phyloP scores from a whole-genome alignment of 2,888 invertebrate genomes.

The Mythimna pallens region DNA sequence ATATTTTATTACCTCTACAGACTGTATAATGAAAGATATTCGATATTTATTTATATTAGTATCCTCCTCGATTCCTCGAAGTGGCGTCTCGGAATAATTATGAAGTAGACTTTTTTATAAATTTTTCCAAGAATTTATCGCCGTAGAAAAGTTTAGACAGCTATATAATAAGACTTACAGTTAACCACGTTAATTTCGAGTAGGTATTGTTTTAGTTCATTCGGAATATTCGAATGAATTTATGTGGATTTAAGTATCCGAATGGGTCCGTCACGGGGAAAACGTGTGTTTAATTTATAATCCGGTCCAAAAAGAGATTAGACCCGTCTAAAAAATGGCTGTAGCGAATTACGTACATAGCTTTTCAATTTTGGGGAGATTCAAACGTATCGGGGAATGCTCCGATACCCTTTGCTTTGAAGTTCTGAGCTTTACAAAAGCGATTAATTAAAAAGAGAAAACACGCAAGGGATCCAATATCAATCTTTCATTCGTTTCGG shows the following conservation, averaged over 20 bases:
- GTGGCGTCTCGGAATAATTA: conserved; percentile 26
- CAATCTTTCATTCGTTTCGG: conserved; percentile 67
- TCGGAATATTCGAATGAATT: conserved; percentile 17
- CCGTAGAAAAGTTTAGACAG: conserved; percentile 36
- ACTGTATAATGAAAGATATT: conserved; percentile 47
- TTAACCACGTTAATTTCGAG: conserved; percentile 8
- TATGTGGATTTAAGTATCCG: conserved; percentile 20
- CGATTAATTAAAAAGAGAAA: conserved; percentile 80
- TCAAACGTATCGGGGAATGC: conserved; percentile 68
- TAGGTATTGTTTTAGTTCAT: conserved; percentile 11
- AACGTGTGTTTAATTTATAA: conserved; percentile 56
- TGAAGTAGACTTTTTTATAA: conserved; percentile 32
- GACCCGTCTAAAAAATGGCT: conserved; percentile 55
- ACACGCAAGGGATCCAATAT: conserved; percentile 72
- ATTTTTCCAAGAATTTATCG: conserved; percentile 39
- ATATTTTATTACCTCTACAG: conserved; percentile 42
- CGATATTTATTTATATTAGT: conserved; percentile 53
- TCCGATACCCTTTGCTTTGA: conserved; percentile 76
- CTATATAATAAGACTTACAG: conserved; percentile 34
- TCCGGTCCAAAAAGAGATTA: conserved; percentile 50
- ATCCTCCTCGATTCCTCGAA: conserved; percentile 26
- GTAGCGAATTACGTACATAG: conserved; percentile 60
- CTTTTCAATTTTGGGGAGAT: conserved; percentile 67
- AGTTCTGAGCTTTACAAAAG: conserved; percentile 74
- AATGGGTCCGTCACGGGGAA: conserved; percentile 21